A percentile compares a stretch with the other conserved stretches of the same genome.
These are phyloP conservation scores for Bothrops jararaca DNA, from an alignment of 2,113 vertebrate genomes.

Conservation along the genomic window DNA sequence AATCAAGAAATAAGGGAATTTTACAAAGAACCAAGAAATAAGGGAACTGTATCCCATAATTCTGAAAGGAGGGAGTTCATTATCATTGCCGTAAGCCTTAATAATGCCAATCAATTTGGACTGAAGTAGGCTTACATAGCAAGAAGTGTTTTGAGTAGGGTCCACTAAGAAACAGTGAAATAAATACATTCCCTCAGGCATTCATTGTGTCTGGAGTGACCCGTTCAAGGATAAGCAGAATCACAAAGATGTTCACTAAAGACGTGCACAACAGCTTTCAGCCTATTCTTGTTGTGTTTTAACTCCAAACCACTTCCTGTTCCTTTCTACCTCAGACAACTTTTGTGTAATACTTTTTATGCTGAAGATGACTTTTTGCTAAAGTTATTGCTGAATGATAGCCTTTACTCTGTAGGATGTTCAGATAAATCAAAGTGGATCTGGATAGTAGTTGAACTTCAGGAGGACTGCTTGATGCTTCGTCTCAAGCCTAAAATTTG, in stretches of 20 bases:
- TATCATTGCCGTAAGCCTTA: background rate
- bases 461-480: background rate
- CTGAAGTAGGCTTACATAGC: background rate
- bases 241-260: background rate
- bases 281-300: background rate
- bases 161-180: background rate
- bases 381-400: background rate
- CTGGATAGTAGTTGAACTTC: background rate
- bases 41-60: background rate
- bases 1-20: background rate
- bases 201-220: background rate
- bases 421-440: background rate
- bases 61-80: background rate
- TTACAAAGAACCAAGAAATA: background rate
- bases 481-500: background rate
- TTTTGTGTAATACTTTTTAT: background rate
- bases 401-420: background rate
- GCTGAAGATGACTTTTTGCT: no score
- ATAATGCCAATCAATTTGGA: background rate
- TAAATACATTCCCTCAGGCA: background rate
- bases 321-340: background rate
- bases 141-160: background rate
- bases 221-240: background rate
- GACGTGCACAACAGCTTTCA: background rate
- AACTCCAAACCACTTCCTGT: background rate